phyloP scores from a whole-genome alignment of 2,113 vertebrate species.

The Corythoichthys intestinalis region DNA sequence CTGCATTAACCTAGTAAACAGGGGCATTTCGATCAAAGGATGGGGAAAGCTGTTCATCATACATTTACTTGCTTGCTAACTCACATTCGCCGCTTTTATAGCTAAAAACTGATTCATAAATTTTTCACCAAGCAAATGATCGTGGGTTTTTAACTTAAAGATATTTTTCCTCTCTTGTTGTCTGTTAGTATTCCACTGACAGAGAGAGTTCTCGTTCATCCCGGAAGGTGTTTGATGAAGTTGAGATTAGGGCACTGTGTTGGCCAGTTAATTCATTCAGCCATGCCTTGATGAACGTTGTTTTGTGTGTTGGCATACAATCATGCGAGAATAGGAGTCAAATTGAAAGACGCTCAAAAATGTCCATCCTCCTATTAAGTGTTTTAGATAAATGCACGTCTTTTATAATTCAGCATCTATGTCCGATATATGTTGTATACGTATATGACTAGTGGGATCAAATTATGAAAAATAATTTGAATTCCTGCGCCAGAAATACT shows the following conservation, averaged over 20 bases:
- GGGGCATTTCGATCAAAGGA: conserved; percentile 7
- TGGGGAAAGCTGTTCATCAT: neutral
- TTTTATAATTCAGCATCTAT: neutral
- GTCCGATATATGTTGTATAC: neutral
- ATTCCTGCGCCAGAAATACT: neutral
- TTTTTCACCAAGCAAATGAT: neutral
- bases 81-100: neutral
- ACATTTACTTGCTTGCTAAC: neutral
- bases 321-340: neutral
- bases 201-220: neutral
- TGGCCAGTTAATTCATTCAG: neutral
- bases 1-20: conserved; percentile 15
- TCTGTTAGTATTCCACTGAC: neutral
- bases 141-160: neutral
- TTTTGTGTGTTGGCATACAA: neutral
- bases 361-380: neutral
- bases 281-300: no score
- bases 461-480: no score
- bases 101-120: neutral
- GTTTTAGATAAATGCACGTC: neutral
- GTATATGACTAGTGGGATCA: neutral
- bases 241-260: neutral
- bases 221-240: neutral
- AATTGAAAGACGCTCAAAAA: neutral
- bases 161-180: neutral